Evolutionary conservation across 2,113 vertebrate species (phyloP).

Genomic region (Hippocampus zosterae): DNA sequence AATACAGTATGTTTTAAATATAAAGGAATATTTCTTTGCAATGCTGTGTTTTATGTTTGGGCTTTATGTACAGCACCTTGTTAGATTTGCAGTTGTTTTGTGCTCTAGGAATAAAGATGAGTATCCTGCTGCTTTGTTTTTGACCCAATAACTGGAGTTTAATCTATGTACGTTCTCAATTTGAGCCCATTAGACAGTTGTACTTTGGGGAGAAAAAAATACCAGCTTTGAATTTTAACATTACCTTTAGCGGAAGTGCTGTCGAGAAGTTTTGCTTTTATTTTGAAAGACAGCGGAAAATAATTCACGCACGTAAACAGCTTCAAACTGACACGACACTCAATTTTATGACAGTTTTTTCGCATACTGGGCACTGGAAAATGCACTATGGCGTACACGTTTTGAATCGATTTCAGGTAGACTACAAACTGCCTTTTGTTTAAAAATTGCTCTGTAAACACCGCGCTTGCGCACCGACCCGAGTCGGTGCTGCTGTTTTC

Average conservation of each 20-base stretch:
- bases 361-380: neutral
- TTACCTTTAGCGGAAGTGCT: neutral
- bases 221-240: neutral
- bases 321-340: neutral
- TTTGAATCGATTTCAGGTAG: neutral
- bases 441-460: neutral
- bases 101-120: neutral
- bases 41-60: no score
- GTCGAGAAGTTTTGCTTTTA: neutral
- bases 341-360: accelerated
- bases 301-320: accelerated
- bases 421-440: neutral
- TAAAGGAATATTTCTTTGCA: no score
- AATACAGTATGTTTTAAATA: no score
- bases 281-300: constrained; percentile 31
- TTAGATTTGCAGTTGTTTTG: neutral
- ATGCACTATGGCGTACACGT: neutral
- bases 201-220: neutral
- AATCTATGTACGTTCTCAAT: no score
- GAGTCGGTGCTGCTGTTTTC: neutral
- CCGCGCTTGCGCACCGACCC: constrained; percentile 55
- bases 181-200: neutral
- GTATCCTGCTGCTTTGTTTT: no score
- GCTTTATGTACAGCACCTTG: no score
- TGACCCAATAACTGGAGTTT: no score